A percentile compares a stretch with the other conserved stretches of the same genome.
phyloP scores from a whole-genome alignment of 2,888 invertebrate species.

The Drosophila borborema region DNA sequence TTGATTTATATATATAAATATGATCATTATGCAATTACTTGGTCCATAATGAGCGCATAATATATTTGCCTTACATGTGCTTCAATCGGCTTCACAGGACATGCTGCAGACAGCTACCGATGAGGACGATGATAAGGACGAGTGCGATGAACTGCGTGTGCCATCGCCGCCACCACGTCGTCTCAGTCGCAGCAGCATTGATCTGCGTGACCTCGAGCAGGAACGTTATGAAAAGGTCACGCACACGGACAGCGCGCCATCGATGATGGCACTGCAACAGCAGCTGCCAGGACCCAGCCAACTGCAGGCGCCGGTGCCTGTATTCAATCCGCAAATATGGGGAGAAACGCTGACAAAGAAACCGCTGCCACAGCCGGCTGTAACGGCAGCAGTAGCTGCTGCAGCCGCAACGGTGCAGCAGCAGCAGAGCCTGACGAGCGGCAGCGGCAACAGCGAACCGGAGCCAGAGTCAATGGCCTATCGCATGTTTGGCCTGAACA shows the following conservation, averaged over 20 bases:
- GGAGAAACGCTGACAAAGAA: conserved; percentile 56
- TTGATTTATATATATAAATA: not conserved
- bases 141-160: conserved; percentile 85
- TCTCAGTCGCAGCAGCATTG: conserved; percentile 85
- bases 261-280: conserved; percentile 84
- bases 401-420: conserved; percentile 32
- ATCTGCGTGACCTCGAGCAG: conserved; percentile 85
- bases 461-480: conserved; percentile 71
- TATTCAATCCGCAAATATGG: conserved; percentile 78
- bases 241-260: conserved; percentile 85
- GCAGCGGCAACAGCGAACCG: conserved; percentile 74
- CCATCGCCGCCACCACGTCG: conserved; percentile 85
- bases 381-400: not conserved
- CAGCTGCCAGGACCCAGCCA: conserved; percentile 60
- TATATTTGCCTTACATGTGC: conserved; percentile 7
- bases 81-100: conserved; percentile 70
- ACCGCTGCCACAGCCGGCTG: conserved; percentile 6
- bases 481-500: conserved; percentile 74
- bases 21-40: not conserved
- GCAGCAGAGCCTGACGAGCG: conserved; percentile 68
- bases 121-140: conserved; percentile 84
- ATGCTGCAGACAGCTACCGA: conserved; percentile 83
- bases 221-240: conserved; percentile 85
- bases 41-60: not conserved
- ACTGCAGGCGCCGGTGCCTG: conserved; percentile 66